Conservation (phyloP, 2,113 vertebrate genomes). For the Macrotus californicus region DNA sequence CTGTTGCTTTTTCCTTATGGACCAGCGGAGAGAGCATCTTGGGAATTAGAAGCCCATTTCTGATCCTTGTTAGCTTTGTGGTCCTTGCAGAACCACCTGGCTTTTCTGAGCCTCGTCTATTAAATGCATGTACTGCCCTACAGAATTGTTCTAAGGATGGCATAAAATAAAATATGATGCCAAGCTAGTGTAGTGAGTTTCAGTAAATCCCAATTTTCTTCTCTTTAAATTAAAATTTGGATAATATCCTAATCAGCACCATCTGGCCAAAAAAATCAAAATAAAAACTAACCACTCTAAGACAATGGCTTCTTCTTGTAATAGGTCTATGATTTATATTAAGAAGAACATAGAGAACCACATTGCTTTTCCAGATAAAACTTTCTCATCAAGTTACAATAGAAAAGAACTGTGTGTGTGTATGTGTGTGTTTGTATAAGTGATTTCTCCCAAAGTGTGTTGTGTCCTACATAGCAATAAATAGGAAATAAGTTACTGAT, state of each 20-base stretch:
- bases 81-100: conserved; percentile 19
- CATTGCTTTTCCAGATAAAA: conserved; percentile 14
- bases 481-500: conserved; percentile 13
- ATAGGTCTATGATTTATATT: conserved; percentile 12
- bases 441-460: neutral
- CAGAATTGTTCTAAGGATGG: neutral
- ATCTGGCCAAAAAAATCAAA: conserved; percentile 16
- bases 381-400: conserved; percentile 12
- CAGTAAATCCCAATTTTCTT: conserved; percentile 12
- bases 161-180: neutral
- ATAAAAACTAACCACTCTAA: neutral
- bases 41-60: neutral
- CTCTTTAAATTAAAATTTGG: conserved; percentile 37
- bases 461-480: neutral
- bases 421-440: neutral
- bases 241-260: neutral
- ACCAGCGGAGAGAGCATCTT: neutral
- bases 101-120: neutral
- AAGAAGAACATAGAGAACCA: neutral
- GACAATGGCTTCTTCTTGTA: neutral
- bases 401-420: neutral
- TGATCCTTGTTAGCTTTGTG: neutral
- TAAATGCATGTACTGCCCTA: neutral
- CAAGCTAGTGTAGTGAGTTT: neutral
- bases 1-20: neutral